Evolutionary conservation across 1,140 invertebrate species (phyloP).

Genomic region (Euborellia annulipes): DNA sequence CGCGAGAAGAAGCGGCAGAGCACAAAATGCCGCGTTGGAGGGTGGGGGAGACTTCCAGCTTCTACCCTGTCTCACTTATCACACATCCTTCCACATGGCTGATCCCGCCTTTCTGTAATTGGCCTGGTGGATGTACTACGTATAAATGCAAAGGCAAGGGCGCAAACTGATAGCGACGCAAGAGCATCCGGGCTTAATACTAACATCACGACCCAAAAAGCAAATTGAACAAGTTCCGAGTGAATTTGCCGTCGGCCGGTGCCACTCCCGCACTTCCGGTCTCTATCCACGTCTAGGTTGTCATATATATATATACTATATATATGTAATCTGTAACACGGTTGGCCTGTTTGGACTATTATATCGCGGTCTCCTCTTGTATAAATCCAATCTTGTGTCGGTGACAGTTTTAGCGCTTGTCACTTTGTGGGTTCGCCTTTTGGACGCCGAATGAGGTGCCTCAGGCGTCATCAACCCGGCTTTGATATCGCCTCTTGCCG

Average conservation of each 20-base stretch:
- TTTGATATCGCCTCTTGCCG: slow-evolving; percentile 2
- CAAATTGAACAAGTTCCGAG: slow-evolving; percentile 18
- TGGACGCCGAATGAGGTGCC: slow-evolving; percentile 1
- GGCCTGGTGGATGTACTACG: too few relatives aligned
- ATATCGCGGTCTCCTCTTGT: background rate
- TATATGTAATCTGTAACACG: slow-evolving; percentile 3
- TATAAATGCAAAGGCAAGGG: slow-evolving; percentile 60
- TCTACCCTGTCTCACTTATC: too few relatives aligned
- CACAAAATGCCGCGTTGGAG: too few relatives aligned
- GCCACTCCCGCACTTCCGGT: too few relatives aligned
- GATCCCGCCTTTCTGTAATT: too few relatives aligned
- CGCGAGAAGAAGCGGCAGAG: too few relatives aligned
- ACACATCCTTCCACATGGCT: too few relatives aligned
- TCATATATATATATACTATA: too few relatives aligned
- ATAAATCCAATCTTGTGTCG: slow-evolving; percentile 7
- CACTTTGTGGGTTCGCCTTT: too few relatives aligned
- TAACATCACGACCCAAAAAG: slow-evolving; percentile 53
- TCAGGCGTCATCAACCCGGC: slow-evolving; percentile 6
- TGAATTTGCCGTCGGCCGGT: slow-evolving; percentile 18
- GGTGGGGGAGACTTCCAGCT: too few relatives aligned
- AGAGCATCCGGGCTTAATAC: slow-evolving; percentile 48
- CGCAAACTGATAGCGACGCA: slow-evolving; percentile 61
- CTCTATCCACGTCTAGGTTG: too few relatives aligned
- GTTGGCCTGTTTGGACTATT: background rate
- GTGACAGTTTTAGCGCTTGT: background rate